These are phyloP conservation scores for Xerus rutilus DNA, from an alignment of 2,797 vertebrate species.

Conservation along the genomic window DNA sequence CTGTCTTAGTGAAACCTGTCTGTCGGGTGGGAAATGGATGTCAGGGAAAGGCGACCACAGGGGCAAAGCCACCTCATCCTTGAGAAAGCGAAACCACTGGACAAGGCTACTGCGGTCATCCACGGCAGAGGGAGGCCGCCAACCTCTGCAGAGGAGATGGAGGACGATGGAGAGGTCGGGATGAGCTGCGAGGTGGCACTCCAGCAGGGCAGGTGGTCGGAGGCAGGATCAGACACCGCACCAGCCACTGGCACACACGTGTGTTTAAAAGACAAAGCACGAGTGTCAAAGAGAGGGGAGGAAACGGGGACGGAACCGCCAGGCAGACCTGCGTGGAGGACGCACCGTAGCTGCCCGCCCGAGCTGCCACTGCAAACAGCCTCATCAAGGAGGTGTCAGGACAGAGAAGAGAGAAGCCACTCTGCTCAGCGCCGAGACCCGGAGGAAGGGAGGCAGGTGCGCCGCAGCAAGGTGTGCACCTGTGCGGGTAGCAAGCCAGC, in stretches of 20 bases:
- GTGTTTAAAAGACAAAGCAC: neutral
- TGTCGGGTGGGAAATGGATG: neutral
- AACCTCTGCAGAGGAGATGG: neutral
- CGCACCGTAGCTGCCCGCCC: neutral
- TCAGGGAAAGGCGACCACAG: neutral
- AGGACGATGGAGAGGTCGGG: neutral
- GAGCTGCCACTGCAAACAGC: neutral
- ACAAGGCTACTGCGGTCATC: neutral
- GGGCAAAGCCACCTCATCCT: neutral
- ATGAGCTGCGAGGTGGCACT: too few species aligned
- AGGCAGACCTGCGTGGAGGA: too few species aligned
- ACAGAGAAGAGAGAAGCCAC: neutral
- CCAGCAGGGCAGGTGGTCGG: neutral
- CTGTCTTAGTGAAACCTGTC: neutral
- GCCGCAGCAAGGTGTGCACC: neutral
- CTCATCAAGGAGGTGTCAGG: neutral
- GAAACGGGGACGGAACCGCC: neutral
- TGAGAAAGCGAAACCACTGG: neutral
- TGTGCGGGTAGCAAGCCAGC: neutral
- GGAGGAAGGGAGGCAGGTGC: neutral
- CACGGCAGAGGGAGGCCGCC: rapidly evolving
- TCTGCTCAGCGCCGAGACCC: neutral
- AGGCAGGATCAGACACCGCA: neutral
- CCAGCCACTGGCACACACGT: neutral
- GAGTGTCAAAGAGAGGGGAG: neutral